Percentiles rank a stretch among this genome's conserved stretches.
These are phyloP conservation scores for Myocastor coypus DNA, from an alignment of 2,113 vertebrate species.

Conservation along the genomic window DNA sequence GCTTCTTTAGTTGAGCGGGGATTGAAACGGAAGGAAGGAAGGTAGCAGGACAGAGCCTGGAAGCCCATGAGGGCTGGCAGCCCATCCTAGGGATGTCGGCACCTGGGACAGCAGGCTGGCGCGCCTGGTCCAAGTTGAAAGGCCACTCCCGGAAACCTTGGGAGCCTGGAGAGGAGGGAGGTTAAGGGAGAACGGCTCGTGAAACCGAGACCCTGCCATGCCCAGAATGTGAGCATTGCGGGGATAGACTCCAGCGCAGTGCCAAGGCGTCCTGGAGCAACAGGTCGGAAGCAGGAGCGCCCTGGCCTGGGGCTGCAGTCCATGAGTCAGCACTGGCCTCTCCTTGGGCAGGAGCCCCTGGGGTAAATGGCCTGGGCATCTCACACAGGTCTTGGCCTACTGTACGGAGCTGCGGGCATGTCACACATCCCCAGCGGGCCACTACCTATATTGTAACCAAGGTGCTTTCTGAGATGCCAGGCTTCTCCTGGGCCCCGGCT, in stretches of 20 bases:
- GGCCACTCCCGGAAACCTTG: neutral
- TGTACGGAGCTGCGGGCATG: neutral
- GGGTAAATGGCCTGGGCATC: neutral
- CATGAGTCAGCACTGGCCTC: neutral
- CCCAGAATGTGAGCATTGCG: neutral
- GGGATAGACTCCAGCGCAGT: too few relatives aligned
- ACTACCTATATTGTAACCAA: neutral
- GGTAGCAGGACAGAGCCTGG: neutral
- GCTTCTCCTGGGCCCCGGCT: neutral
- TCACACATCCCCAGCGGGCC: rapidly evolving
- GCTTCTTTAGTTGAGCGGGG: neutral
- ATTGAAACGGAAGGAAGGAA: too few relatives aligned
- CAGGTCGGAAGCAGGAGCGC: too few relatives aligned
- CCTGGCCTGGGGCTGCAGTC: too few relatives aligned
- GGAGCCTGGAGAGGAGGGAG: neutral
- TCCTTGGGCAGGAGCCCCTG: neutral
- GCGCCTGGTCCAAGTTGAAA: neutral
- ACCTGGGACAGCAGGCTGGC: neutral
- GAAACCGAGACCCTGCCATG: neutral
- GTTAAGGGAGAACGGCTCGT: too few relatives aligned
- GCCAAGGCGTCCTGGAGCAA: too few relatives aligned
- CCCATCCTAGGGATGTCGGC: neutral
- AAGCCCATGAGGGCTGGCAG: neutral
- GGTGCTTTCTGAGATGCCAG: neutral
- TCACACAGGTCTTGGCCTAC: rapidly evolving